Evolutionary conservation across 2,888 invertebrate species (phyloP).

Genomic region (Metopia argyrocephala): DNA sequence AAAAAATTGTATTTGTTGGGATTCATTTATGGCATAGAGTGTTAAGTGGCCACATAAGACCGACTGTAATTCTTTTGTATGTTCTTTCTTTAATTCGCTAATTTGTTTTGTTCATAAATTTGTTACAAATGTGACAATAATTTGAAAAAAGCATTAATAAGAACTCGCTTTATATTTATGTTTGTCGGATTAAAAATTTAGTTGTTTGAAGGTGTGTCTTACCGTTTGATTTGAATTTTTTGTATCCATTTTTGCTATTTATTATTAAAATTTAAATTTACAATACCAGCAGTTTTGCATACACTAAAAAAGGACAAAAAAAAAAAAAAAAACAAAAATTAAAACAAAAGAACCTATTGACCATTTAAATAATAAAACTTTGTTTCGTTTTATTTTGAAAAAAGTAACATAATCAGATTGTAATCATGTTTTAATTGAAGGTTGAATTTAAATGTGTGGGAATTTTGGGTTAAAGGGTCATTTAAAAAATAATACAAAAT

Average conservation of each 20-base stretch:
- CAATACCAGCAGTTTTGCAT: conserved; percentile 46
- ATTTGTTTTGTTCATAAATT: conserved; percentile 31
- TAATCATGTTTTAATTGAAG: conserved; percentile 47
- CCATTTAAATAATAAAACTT: conserved; percentile 42
- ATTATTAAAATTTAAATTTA: conserved; percentile 23
- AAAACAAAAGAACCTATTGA: too few relatives aligned
- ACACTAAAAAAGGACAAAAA: background rate
- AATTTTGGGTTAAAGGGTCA: conserved; percentile 48
- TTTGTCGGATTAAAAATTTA: background rate
- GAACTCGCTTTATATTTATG: background rate
- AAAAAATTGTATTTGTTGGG: too few relatives aligned
- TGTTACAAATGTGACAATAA: conserved; percentile 20
- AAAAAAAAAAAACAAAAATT: too few relatives aligned
- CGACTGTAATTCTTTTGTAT: too few relatives aligned
- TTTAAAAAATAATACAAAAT: conserved; percentile 41
- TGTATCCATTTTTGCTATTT: background rate
- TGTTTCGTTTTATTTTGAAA: conserved; percentile 39
- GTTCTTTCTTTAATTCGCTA: too few relatives aligned
- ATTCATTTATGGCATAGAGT: too few relatives aligned
- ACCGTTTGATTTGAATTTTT: background rate
- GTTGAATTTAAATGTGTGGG: conserved; percentile 27
- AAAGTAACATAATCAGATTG: conserved; percentile 37
- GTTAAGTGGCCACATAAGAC: too few relatives aligned
- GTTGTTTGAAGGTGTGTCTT: conserved; percentile 29
- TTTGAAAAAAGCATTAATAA: background rate